Conservation (phyloP, 2,113 vertebrate genomes). For the Rhabdornis inornatus region DNA sequence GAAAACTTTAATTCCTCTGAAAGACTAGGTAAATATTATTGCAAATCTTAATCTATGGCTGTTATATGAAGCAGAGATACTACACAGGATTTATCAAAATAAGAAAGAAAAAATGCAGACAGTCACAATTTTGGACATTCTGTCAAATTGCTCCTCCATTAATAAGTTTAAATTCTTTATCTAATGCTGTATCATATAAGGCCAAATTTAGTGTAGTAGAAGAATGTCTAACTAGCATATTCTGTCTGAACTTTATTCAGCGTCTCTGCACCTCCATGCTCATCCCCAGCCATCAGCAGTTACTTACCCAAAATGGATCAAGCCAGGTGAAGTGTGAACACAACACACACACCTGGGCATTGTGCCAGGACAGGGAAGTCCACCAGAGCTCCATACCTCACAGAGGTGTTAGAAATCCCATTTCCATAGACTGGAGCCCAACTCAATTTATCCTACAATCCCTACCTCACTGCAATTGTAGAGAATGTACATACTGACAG, state of each 20-base stretch:
- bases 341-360: rapidly evolving
- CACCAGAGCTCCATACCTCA: rapidly evolving
- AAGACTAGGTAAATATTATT: neutral
- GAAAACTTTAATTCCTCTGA: neutral
- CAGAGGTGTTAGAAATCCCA: neutral
- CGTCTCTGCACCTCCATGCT: neutral
- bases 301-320: neutral
- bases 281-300: neutral
- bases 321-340: neutral
- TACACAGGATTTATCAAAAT: neutral
- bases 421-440: neutral
- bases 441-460: neutral
- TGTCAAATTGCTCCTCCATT: neutral
- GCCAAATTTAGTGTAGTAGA: neutral
- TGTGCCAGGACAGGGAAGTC: neutral
- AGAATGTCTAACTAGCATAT: neutral
- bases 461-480: rapidly evolving
- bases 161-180: neutral
- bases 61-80: neutral
- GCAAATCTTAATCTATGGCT: neutral
- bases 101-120: neutral
- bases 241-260: neutral
- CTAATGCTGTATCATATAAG: neutral
- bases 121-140: neutral
- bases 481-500: neutral